A percentile compares a stretch with the other conserved stretches of the same genome.
Conservation (phyloP, 2,113 vertebrate species). For the Cyphomyrus plagiostoma region DNA sequence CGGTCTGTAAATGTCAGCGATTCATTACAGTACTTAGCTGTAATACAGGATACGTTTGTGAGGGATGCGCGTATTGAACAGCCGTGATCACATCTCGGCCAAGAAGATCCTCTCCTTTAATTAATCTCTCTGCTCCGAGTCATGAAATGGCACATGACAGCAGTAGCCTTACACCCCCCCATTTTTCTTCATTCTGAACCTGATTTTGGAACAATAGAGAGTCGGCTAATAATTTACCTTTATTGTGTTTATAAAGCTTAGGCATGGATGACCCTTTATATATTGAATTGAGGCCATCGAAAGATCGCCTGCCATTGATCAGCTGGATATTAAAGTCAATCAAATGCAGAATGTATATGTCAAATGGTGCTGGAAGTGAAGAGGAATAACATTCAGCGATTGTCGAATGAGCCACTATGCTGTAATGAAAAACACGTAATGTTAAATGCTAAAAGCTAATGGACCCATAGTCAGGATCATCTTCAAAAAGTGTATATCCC, state of each 20-base stretch:
- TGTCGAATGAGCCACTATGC: background rate
- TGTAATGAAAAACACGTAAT: background rate
- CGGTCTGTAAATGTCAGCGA: constrained; percentile 53
- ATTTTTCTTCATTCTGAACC: constrained; percentile 71
- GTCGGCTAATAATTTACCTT: constrained; percentile 74
- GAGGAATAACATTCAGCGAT: constrained; percentile 48
- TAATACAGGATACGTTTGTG: constrained; percentile 44
- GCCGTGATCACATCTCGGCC: constrained; percentile 62
- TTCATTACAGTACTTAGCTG: constrained; percentile 58
- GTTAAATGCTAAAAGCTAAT: background rate
- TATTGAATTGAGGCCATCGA: constrained; percentile 89
- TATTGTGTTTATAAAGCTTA: constrained; percentile 83
- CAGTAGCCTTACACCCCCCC: constrained; percentile 53
- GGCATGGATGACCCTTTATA: constrained; percentile 73
- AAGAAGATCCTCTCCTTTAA: constrained; percentile 57
- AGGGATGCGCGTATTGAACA: constrained; percentile 56
- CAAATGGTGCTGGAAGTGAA: constrained; percentile 75
- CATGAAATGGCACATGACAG: constrained; percentile 69
- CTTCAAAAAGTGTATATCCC: background rate
- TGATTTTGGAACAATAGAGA: constrained; percentile 62
- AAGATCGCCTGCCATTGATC: constrained; percentile 99
- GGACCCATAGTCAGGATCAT: background rate
- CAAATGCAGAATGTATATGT: constrained; percentile 90
- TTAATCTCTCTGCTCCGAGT: constrained; percentile 62
- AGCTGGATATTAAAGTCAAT: constrained; percentile 95